A percentile compares a stretch with the other conserved stretches of the same genome.
Evolutionary conservation across 2,797 vertebrate species (phyloP).

Genomic region (Cetoscarus ocellatus): DNA sequence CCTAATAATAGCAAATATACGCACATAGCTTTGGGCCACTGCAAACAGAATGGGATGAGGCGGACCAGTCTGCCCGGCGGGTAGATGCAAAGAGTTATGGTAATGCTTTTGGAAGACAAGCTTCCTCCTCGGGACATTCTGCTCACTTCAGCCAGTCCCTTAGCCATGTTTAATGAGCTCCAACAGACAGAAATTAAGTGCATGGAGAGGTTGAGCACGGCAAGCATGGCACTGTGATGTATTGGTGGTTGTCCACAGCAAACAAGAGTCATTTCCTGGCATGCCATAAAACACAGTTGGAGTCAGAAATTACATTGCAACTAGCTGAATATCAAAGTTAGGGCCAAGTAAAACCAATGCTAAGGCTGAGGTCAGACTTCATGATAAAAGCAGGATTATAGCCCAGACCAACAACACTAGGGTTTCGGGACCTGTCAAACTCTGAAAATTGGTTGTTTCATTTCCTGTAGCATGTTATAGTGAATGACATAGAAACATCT

Average conservation of each 20-base stretch:
- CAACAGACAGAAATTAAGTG: slow-evolving; percentile 61
- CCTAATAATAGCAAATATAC: slow-evolving; percentile 83
- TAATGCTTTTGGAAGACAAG: slow-evolving; percentile 76
- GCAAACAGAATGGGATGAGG: slow-evolving; percentile 62
- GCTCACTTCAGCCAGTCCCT: slow-evolving; percentile 65
- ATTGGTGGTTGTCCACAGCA: slow-evolving; percentile 47
- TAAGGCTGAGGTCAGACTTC: no score
- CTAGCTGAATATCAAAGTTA: slow-evolving; percentile 6
- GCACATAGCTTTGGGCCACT: slow-evolving; percentile 69
- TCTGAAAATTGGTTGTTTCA: no score
- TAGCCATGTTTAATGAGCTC: slow-evolving; percentile 73
- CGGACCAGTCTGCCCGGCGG: slow-evolving; percentile 58
- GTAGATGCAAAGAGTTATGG: slow-evolving; percentile 67
- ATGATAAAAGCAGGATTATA: no score
- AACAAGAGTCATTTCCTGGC: slow-evolving; percentile 58
- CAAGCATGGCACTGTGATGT: slow-evolving; percentile 52
- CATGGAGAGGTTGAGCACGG: slow-evolving; percentile 32
- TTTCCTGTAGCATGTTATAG: no score
- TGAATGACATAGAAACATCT: no score
- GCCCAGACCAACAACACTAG: no score
- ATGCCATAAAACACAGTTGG: slow-evolving; percentile 52
- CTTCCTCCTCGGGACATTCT: slow-evolving; percentile 67
- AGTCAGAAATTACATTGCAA: slow-evolving; percentile 39
- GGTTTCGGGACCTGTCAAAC: no score
- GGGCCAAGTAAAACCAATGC: background rate